phyloP scores from a whole-genome alignment of 2,113 vertebrate species.

The Serilophus lunatus region DNA sequence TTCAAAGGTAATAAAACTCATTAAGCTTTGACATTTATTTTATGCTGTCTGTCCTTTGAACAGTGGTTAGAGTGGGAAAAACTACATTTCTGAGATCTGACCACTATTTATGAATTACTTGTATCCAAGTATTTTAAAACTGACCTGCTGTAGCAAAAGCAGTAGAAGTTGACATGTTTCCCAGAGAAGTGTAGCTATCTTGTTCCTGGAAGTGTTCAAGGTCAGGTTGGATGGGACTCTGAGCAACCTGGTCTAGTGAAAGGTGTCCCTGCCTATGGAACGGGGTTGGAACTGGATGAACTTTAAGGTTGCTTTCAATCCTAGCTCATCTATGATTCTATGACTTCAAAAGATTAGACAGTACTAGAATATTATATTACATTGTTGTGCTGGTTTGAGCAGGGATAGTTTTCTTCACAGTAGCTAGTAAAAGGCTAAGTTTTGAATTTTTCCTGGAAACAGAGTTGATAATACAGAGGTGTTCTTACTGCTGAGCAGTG shows the following conservation, averaged over 20 bases:
- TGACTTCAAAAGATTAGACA: neutral
- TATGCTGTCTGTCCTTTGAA: neutral
- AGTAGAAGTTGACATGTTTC: neutral
- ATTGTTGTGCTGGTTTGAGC: neutral
- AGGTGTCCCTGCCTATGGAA: neutral
- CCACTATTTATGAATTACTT: neutral
- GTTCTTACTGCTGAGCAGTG: neutral
- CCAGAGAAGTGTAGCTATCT: neutral
- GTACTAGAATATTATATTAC: neutral
- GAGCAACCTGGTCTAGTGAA: neutral
- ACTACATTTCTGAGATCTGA: neutral
- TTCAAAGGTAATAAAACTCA: neutral
- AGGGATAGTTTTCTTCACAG: neutral
- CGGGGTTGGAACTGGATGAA: neutral
- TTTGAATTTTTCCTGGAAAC: neutral
- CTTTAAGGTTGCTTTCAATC: neutral
- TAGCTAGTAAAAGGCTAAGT: rapidly evolving
- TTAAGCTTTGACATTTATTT: neutral
- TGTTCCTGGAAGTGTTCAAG: neutral
- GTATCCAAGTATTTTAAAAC: neutral
- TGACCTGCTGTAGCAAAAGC: neutral
- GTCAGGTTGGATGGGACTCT: neutral
- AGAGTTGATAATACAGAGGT: neutral
- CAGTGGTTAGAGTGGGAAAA: neutral
- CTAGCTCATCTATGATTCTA: neutral